Evolutionary conservation across 2,797 vertebrate species (phyloP), one percentile per base, ranked within the genome.

Genomic region (Diplodus sargus): DNA sequence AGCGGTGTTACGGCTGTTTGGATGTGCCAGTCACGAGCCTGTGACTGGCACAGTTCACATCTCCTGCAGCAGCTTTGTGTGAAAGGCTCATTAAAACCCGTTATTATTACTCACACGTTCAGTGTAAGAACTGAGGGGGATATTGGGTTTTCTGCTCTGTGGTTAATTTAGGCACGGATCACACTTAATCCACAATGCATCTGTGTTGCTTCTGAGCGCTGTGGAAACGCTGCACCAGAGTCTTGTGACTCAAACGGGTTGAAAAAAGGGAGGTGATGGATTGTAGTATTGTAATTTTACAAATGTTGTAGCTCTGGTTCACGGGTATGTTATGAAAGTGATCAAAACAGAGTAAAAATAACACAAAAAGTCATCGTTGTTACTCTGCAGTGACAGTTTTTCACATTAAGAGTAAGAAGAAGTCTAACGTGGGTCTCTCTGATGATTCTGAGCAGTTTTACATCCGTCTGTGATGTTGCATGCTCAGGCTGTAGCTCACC

Each of bases 1-100:
- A 51, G 22, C 74, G 72, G 62, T n/a, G 4, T 71, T 72, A n/a
- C 15, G 30, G 22, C 23, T 16, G 65, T 70, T 73, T 48, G 43
- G 74, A 62, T 34, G 54, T 54, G 58, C 14, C 68, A 34, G 42
- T 87, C 67, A 70, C 48, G n/a, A 45, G 42, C 28, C 54, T 3
- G 1, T 51, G 23, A 66, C 25, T 54, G 56, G 16, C 82, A 60
- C 25, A 43, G 65, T 48, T 79, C 54, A 61, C 70, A 54, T n/a
- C 42, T 69, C 54, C 67, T 6, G 54, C 70, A 64, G 25, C 72
- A 51, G 63, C 59, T 25, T 61, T 43, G 52, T 75, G 62, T 39
- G 43, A 64, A 34, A 11, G 39, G n/a, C 53, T 39, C 7, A 54
- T 53, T 82, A 17, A 71, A 69, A 62, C 47, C 47, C 62, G 28